Evolutionary conservation across 1,140 invertebrate genomes (phyloP).

Genomic region (Nasonia longicornis): DNA sequence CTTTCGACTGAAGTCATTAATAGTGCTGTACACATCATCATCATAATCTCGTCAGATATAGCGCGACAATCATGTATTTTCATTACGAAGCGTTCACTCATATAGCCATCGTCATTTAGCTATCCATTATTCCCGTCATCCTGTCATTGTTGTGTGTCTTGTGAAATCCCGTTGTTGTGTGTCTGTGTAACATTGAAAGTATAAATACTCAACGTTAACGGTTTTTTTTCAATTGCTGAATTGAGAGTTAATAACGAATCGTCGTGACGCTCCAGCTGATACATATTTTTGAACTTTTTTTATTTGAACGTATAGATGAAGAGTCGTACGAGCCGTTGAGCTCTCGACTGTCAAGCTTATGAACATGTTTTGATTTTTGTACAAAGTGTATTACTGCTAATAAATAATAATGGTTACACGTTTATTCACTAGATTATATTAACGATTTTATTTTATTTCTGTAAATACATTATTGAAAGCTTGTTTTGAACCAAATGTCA

Average conservation of each 20-base stretch:
- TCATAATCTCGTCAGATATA: neutral
- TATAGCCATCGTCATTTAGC: slow-evolving; percentile 30
- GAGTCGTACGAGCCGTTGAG: neutral
- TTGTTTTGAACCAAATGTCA: neutral
- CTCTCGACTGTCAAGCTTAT: neutral
- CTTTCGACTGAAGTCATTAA: neutral
- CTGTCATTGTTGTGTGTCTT: slow-evolving; percentile 63
- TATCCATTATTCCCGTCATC: slow-evolving; percentile 50
- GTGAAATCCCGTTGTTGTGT: slow-evolving; percentile 48
- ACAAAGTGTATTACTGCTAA: neutral
- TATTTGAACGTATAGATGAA: neutral
- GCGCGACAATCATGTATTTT: slow-evolving; percentile 48
- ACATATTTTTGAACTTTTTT: neutral
- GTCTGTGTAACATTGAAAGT: slow-evolving; percentile 67
- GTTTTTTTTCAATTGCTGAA: slow-evolving; percentile 51
- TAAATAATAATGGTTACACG: neutral
- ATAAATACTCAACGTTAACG: slow-evolving; percentile 70
- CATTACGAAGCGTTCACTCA: slow-evolving; percentile 43
- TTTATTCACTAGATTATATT: neutral
- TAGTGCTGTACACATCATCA: too few relatives aligned
- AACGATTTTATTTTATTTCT: slow-evolving; percentile 8
- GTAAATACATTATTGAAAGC: neutral
- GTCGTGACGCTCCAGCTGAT: slow-evolving; percentile 54
- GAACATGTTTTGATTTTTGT: neutral
- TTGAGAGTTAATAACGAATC: slow-evolving; percentile 60